Percentiles rank a stretch among this genome's conserved stretches.
phyloP scores from a whole-genome alignment of 2,113 vertebrate species.

The Rhabdomys dilectus region DNA sequence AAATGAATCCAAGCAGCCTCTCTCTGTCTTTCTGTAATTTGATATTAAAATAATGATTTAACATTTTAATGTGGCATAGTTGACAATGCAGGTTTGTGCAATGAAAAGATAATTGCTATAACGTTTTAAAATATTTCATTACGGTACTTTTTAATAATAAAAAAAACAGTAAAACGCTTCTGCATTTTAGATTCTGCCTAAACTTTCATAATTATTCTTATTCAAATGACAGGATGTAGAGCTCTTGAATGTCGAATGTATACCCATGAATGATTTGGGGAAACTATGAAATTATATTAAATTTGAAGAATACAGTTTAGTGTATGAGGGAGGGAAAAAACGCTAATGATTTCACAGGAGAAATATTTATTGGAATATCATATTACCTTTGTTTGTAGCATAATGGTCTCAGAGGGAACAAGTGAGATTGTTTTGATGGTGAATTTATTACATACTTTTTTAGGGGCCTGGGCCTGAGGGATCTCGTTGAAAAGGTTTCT shows the following conservation, averaged over 20 bases:
- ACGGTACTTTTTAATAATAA: constrained; percentile 84
- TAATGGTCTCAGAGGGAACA: constrained; percentile 79
- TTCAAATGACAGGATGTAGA: constrained; percentile 82
- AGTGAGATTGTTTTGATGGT: constrained; percentile 79
- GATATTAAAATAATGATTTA: constrained; percentile 81
- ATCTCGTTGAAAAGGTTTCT: constrained; percentile 75
- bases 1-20: constrained; percentile 52
- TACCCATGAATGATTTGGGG: constrained; percentile 74
- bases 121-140: constrained; percentile 84
- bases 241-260: constrained; percentile 73
- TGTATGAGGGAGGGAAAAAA: constrained; percentile 26
- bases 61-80: constrained; percentile 74
- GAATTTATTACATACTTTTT: constrained; percentile 80
- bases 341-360: constrained; percentile 79
- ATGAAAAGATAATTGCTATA: constrained; percentile 84
- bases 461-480: constrained; percentile 74
- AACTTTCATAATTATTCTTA: constrained; percentile 82
- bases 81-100: constrained; percentile 76
- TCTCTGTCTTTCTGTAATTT: constrained; percentile 67
- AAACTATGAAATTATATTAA: constrained; percentile 78
- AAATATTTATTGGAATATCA: constrained; percentile 81
- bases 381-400: constrained; percentile 80
- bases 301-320: constrained; percentile 80
- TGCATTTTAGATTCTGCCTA: constrained; percentile 79
- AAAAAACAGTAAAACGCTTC: constrained; percentile 83